Evolutionary conservation across 1,140 invertebrate species (phyloP), one percentile per base, ranked within the genome.

Genomic region (Drosophila trapezifrons): DNA sequence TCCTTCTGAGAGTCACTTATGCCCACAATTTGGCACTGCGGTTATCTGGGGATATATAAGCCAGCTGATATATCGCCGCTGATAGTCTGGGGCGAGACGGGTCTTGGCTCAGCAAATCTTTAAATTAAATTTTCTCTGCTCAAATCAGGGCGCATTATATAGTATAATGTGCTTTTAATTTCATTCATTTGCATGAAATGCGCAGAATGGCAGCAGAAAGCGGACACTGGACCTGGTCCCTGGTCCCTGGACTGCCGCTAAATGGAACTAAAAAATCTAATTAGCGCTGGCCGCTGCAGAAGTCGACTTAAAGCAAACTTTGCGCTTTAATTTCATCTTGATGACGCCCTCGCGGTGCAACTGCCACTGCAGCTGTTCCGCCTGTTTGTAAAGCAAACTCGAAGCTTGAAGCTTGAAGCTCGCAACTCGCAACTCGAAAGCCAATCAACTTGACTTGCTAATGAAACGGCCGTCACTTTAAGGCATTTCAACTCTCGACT

Each of bases 91-190:
- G 35, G n/a, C 25, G 22, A 25, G 9, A 17, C 5, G 37, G 40
- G 20, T 40, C 45, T 63, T 64, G 57, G 67, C 59, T 73, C 32
- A 52, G 75, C 82, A 87, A 82, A 87, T 86, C 83, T 74, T 86
- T 79, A 87, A 87, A 87, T 87, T 74, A 78, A 89, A 89, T 87
- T 87, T 78, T 42, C 84, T 55, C 7, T 32, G 60, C 65, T 71
- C 87, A 86, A 90, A 90, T 90, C 87, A 90, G 80, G 62, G 52
- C 54, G 67, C 79, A 90, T 90, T 90, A 90, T 80, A 78, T 74
- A 87, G 83, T 86, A 86, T 90, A 90, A 90, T 90, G 87, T 83
- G 82, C 87, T 83, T 83, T 83, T 90, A 90, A 90, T 90, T 90
- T 86, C 86, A 90, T 90, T 90, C 79, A 90, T 90, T 90, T 90